These are phyloP conservation scores for Agonopterix subpropinquella DNA, from an alignment of 2,888 invertebrate species.

Conservation along the genomic window DNA sequence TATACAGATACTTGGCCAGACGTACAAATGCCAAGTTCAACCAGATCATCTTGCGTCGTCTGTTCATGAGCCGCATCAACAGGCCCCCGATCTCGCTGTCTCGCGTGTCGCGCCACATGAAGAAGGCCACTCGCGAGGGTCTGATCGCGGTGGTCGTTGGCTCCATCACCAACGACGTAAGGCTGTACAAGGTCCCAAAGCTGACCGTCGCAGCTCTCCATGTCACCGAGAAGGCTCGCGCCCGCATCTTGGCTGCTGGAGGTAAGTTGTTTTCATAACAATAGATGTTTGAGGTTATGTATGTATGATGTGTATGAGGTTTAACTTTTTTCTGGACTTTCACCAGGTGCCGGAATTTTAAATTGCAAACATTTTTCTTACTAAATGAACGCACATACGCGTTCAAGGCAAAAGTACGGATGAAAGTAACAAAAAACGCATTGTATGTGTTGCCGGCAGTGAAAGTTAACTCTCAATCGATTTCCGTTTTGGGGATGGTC, in stretches of 20 bases:
- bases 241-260: slow-evolving; percentile 96
- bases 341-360: too few species aligned
- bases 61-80: slow-evolving; percentile 98
- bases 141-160: slow-evolving; percentile 96
- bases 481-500: too few species aligned
- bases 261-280: slow-evolving; percentile 62
- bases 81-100: slow-evolving; percentile 95
- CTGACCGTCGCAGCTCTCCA: slow-evolving; percentile 95
- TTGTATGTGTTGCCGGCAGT: too few species aligned
- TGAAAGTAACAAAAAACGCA: too few species aligned
- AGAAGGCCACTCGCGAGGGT: slow-evolving; percentile 87
- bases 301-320: too few species aligned
- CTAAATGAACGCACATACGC: too few species aligned
- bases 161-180: slow-evolving; percentile 94
- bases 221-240: slow-evolving; percentile 95
- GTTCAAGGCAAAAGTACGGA: too few species aligned
- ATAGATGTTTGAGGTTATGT: not conserved
- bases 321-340: too few species aligned
- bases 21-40: slow-evolving; percentile 98
- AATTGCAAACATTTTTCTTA: too few species aligned
- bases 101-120: slow-evolving; percentile 90
- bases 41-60: slow-evolving; percentile 91
- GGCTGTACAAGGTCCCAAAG: slow-evolving; percentile 94
- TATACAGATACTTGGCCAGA: slow-evolving; percentile 97
- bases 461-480: too few species aligned